phyloP scores from a whole-genome alignment of 2,113 vertebrate species.

The Prunella fulvescens region DNA sequence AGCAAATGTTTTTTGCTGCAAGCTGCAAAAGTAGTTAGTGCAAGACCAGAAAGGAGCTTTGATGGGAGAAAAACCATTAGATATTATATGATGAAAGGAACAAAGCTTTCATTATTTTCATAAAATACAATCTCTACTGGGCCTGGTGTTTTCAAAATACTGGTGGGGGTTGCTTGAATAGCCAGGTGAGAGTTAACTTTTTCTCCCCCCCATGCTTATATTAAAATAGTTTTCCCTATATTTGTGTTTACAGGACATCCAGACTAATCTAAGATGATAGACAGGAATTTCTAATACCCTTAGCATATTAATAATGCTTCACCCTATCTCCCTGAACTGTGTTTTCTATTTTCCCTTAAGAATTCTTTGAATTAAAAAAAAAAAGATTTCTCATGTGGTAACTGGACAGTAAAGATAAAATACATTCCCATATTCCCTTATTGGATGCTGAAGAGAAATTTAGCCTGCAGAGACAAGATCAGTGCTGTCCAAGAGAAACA shows the following conservation, averaged over 20 bases:
- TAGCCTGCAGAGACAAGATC: not conserved
- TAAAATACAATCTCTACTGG: not conserved
- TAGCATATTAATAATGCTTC: not conserved
- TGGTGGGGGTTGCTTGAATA: not conserved
- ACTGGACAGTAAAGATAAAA: conserved; percentile 2
- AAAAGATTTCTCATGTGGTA: conserved; percentile 28
- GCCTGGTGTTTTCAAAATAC: not conserved
- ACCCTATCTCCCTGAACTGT: not conserved
- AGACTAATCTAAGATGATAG: not conserved
- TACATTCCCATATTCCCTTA: not conserved
- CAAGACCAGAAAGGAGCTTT: not conserved
- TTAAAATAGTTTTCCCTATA: not conserved
- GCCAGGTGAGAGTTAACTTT: not conserved
- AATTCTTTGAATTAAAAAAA: not conserved
- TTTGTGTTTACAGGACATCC: not conserved
- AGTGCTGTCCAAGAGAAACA: conserved; percentile 3
- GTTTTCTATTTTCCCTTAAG: not conserved
- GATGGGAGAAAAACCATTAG: not conserved
- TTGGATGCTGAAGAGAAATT: not conserved
- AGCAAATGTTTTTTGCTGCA: not conserved
- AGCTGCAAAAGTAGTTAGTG: not conserved
- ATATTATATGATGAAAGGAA: not conserved
- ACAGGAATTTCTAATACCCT: not conserved
- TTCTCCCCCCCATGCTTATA: not conserved
- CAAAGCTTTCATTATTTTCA: not conserved